phyloP scores from a whole-genome alignment of 2,797 vertebrate genomes.

The Catamblyrhynchus diadema region DNA sequence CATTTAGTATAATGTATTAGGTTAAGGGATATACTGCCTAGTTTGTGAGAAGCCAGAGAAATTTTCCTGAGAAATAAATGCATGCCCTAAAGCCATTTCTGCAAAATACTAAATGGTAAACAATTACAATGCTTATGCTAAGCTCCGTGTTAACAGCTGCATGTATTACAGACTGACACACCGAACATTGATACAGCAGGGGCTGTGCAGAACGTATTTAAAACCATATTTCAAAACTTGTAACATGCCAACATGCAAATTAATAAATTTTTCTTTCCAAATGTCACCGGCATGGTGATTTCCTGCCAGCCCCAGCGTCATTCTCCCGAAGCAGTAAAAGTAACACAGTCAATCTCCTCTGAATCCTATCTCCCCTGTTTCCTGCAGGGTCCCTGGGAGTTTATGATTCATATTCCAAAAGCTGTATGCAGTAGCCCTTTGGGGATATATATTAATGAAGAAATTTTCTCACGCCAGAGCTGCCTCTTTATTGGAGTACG shows the following conservation, averaged over 20 bases:
- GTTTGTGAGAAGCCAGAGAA: conserved; percentile 48
- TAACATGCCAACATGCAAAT: conserved; percentile 69
- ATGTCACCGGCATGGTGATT: conserved; percentile 68
- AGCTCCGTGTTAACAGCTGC: conserved; percentile 59
- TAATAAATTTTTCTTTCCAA: conserved; percentile 68
- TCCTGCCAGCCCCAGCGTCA: conserved; percentile 47
- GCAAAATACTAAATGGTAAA: conserved; percentile 66
- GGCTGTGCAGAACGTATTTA: conserved; percentile 28
- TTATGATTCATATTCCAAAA: conserved; percentile 73
- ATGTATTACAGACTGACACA: conserved; percentile 19
- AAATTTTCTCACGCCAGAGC: conserved; percentile 69
- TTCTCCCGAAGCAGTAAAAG: conserved; percentile 66
- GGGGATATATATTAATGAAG: conserved; percentile 77
- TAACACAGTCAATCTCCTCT: conserved; percentile 62
- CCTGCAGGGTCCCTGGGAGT: conserved; percentile 52
- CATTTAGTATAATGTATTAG: conserved; percentile 28
- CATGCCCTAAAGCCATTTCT: conserved; percentile 48
- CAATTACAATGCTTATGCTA: conserved; percentile 64
- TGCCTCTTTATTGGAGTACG: conserved; percentile 68
- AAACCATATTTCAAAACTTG: conserved; percentile 66
- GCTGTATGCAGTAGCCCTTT: conserved; percentile 54
- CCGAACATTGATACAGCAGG: not conserved
- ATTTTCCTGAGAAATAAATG: conserved; percentile 62
- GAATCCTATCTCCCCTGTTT: conserved; percentile 65
- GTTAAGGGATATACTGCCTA: conserved; percentile 7